A percentile compares a stretch with the other conserved stretches of the same genome.
These are phyloP conservation scores for Serilophus lunatus DNA, from an alignment of 2,113 vertebrate species.

Conservation along the genomic window DNA sequence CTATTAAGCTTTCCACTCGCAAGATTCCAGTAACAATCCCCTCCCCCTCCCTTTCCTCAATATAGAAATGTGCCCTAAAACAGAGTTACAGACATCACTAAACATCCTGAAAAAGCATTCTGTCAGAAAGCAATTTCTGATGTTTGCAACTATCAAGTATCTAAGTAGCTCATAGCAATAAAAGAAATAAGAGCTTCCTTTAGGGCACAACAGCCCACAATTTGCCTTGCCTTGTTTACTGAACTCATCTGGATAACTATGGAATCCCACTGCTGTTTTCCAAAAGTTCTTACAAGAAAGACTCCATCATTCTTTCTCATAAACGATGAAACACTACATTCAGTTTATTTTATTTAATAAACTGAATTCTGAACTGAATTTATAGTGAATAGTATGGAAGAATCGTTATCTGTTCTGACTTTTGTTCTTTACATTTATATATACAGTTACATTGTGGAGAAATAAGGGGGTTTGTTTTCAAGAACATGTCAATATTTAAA, in stretches of 20 bases:
- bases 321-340: neutral
- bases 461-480: neutral
- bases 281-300: neutral
- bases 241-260: neutral
- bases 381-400: neutral
- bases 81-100: neutral
- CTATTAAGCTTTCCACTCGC: neutral
- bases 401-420: neutral
- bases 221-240: neutral
- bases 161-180: neutral
- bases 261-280: neutral
- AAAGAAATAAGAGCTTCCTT: neutral
- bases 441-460: neutral
- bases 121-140: neutral
- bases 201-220: neutral
- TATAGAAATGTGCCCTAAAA: neutral
- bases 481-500: constrained; percentile 44
- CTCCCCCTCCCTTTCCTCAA: neutral
- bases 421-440: neutral
- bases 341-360: neutral
- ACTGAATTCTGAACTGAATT: neutral
- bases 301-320: neutral
- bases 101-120: neutral
- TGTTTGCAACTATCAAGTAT: neutral
- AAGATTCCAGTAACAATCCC: neutral